A percentile compares a stretch with the other conserved stretches of the same genome.
phyloP scores from a whole-genome alignment of 2,113 vertebrate species.

The Phoxinus phoxinus region DNA sequence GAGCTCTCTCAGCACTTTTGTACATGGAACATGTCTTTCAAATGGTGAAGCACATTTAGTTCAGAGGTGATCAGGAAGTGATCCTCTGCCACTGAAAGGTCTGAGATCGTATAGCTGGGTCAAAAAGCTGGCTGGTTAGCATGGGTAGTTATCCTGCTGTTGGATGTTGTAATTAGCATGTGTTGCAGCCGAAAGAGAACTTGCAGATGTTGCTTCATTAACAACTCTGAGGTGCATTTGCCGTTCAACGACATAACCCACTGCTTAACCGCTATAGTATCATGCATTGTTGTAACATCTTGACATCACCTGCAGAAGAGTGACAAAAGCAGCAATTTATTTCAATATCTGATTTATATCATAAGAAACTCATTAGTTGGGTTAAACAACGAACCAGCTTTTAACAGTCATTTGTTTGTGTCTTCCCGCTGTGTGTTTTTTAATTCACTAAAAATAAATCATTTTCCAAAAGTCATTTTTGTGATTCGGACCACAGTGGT shows the following conservation, averaged over 20 bases:
- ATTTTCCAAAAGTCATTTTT: background rate
- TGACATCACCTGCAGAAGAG: too few species aligned
- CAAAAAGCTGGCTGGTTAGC: background rate
- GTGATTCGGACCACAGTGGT: background rate
- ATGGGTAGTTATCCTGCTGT: background rate
- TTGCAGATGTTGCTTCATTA: background rate
- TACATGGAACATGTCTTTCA: background rate
- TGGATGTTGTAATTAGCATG: background rate
- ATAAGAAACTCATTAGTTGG: too few species aligned
- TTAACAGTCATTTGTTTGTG: background rate
- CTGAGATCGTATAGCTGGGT: background rate
- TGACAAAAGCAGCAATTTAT: too few species aligned
- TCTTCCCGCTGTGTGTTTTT: background rate
- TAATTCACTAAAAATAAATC: too few species aligned
- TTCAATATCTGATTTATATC: too few species aligned
- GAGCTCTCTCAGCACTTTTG: background rate
- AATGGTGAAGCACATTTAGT: background rate
- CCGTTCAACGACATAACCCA: too few species aligned
- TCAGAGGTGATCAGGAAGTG: background rate
- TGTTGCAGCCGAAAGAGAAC: background rate
- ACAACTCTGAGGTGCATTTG: background rate
- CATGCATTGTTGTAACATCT: too few species aligned
- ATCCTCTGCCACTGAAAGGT: background rate
- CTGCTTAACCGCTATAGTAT: too few species aligned
- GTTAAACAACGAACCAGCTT: too few species aligned